Evolutionary conservation across 92 coral and sea anemone species (phyloP), one percentile per base, ranked within the genome.

Genomic region (Paragorgia papillata): DNA sequence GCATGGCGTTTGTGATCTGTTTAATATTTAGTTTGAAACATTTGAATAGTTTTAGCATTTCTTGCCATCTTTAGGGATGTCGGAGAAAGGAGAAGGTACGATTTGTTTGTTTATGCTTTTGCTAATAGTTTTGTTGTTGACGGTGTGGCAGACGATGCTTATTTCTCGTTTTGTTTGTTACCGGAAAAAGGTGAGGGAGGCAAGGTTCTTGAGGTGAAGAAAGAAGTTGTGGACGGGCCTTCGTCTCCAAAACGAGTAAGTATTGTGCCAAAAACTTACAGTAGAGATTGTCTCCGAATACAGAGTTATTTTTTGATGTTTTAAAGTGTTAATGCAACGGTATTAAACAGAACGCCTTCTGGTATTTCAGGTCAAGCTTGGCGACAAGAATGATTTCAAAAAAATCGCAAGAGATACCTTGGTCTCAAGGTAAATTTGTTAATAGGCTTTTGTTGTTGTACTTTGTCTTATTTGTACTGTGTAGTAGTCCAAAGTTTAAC

Each of bases 191-290:
- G 61, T 2, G 78, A 71, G 3, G 37, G 15, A 31, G 33, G 31
- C 28, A 71, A 34, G 21, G 22, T 19, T 18, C 12, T 19, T 64
- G 51, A 37, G 39, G 59, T 18, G 13, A 71, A 71, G 58, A 41
- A 18, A 9, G 78, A 71, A 54, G 24, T 20, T 26, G 21, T 49
- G 13, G 78, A 71, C 31, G 62, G 78, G 14, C 51, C 63, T 6
- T n/a, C 78, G 10, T 71, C 78, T 8, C 78, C 78, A 9, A 71
- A 71, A 55, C 49, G 78, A 20, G 78, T 71, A 30, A 71, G 78
- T 71, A 0, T 28, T 20, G 37, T 2, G 34, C 17, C 40, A 1
- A 29, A 15, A 2, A 0, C 26, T 27, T 14, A 43, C 43, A 41
- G 14, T n/a, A 55, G 9, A n/a, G 19, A 0, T 68, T 27, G n/a